Conservation (phyloP, 2,113 vertebrate genomes). For the Petromus typicus region DNA sequence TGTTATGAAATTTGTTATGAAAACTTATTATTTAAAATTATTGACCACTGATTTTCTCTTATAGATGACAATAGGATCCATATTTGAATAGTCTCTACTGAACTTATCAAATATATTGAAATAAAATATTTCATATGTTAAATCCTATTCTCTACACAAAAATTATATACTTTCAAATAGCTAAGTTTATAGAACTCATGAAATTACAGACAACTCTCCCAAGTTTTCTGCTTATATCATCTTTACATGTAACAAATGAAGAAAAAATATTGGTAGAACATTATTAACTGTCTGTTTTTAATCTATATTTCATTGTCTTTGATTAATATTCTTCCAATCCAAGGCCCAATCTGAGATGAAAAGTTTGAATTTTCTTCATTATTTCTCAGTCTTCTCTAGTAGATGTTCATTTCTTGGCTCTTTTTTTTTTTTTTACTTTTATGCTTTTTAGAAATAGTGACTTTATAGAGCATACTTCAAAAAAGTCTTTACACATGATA, state of each 20-base stretch:
- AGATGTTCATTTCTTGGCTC: not conserved
- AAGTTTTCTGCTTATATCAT: not conserved
- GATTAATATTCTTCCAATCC: no score
- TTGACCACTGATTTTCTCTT: not conserved
- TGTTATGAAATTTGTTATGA: no score
- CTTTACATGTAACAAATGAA: not conserved
- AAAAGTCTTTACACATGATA: not conserved
- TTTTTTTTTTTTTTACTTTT: not conserved
- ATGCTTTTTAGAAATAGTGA: not conserved
- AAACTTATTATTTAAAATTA: not conserved
- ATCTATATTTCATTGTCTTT: not conserved
- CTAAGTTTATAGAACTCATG: not conserved
- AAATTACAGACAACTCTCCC: not conserved
- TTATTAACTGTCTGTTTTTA: not conserved
- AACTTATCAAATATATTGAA: not conserved
- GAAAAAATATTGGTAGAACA: not conserved
- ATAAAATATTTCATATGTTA: not conserved
- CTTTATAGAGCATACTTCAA: no score
- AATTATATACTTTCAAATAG: not conserved
- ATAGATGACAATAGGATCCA: not conserved
- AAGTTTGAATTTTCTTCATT: not conserved
- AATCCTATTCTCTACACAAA: not conserved
- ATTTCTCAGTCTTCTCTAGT: not conserved
- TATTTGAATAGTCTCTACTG: fast-evolving
- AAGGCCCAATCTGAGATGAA: not conserved